phyloP scores from a whole-genome alignment of 2,797 vertebrate genomes.

The Nyctibius grandis region DNA sequence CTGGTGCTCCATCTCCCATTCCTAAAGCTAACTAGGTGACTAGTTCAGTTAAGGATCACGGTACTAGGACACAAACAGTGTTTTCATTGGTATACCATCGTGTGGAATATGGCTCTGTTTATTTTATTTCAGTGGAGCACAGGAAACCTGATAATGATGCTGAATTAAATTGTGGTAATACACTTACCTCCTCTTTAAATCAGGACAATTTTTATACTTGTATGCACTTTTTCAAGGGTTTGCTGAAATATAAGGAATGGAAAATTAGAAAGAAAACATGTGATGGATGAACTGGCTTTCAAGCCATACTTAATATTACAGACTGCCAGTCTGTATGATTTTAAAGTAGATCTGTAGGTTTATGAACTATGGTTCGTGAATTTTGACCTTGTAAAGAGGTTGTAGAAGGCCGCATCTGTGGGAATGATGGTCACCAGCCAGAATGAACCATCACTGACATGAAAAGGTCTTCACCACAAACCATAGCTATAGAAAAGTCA shows the following conservation, averaged over 20 bases:
- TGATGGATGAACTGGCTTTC: neutral
- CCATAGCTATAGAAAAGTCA: neutral
- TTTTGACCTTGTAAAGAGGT: neutral
- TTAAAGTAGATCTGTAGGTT: neutral
- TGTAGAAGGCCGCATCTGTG: neutral
- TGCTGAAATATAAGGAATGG: neutral
- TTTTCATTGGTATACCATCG: neutral
- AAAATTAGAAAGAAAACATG: neutral
- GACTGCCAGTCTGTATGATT: neutral
- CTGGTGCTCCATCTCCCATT: neutral
- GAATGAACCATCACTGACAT: neutral
- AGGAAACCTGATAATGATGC: neutral
- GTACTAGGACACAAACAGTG: neutral
- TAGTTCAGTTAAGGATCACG: neutral
- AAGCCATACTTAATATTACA: neutral
- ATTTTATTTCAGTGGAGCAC: neutral
- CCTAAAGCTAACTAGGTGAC: neutral
- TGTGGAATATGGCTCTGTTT: neutral
- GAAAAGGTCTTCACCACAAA: neutral
- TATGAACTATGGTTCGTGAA: neutral
- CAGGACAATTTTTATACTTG: neutral
- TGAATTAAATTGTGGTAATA: neutral
- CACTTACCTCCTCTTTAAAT: neutral
- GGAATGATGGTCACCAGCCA: neutral
- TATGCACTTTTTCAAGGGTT: neutral